Evolutionary conservation across 1,140 invertebrate genomes (phyloP).

Genomic region (Bathynomus jamesi): DNA sequence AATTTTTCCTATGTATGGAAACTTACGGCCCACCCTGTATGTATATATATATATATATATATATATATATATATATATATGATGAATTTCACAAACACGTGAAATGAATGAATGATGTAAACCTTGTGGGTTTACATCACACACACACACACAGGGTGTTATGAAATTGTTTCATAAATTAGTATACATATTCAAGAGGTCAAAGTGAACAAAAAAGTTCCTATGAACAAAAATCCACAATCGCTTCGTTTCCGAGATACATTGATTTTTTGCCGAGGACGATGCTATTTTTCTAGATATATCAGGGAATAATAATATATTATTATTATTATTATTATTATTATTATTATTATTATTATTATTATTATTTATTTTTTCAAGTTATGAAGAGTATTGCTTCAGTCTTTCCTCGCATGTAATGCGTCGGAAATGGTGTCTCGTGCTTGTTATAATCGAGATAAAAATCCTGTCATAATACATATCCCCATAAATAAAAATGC

Average conservation of each 20-base stretch:
- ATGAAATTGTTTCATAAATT: too few species aligned
- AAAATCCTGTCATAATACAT: too few species aligned
- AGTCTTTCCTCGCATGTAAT: too few species aligned
- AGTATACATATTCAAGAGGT: too few species aligned
- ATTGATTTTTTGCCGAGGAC: neutral
- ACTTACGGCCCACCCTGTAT: too few species aligned
- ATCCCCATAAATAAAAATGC: too few species aligned
- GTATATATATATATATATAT: conserved; percentile 9
- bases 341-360: neutral
- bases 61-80: conserved; percentile 7
- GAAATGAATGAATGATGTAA: neutral
- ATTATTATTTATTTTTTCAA: neutral
- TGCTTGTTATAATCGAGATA: too few species aligned
- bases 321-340: neutral
- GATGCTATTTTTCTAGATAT: neutral
- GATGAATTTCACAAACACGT: neutral
- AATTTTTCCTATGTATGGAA: neutral
- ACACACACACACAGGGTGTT: too few species aligned
- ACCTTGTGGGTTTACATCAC: neutral
- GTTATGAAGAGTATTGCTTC: neutral
- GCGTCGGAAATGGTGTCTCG: too few species aligned
- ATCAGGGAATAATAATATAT: neutral
- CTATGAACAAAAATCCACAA: too few species aligned
- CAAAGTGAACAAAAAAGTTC: too few species aligned
- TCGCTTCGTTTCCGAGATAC: too few species aligned